A percentile compares a stretch with the other conserved stretches of the same genome.
These are phyloP conservation scores for Protobothrops mucrosquamatus DNA, from an alignment of 2,113 vertebrate genomes.

Conservation along the genomic window DNA sequence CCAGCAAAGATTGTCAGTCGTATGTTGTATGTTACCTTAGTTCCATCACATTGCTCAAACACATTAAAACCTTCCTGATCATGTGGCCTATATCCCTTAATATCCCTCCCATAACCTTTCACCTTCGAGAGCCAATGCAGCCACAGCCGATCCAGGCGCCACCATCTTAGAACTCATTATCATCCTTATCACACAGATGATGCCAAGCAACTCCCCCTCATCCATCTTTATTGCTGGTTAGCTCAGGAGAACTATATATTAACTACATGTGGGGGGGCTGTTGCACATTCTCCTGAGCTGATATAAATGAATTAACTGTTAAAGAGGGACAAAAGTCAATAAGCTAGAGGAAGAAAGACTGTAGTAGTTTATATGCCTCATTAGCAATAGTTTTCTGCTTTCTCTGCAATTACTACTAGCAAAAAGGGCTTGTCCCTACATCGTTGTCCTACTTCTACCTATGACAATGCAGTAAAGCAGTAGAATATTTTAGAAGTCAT, in stretches of 20 bases:
- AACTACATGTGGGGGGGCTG: neutral
- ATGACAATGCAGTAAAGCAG: neutral
- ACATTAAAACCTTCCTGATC: too few species aligned
- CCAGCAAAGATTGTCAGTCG: too few species aligned
- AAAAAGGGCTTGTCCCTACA: neutral
- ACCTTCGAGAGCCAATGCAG: too few species aligned
- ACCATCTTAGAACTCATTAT: neutral
- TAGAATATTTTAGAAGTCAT: neutral
- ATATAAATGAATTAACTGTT: neutral
- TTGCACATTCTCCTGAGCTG: neutral
- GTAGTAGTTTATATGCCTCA: neutral
- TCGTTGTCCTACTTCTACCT: neutral
- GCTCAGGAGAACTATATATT: neutral
- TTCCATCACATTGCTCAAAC: too few species aligned
- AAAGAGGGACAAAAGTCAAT: neutral
- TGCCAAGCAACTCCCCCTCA: neutral
- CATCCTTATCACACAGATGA: neutral
- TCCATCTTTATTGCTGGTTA: neutral
- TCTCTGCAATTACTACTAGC: neutral
- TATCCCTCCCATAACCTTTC: too few species aligned
- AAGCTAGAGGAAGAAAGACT: neutral
- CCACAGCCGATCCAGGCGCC: too few species aligned
- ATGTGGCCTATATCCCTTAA: too few species aligned
- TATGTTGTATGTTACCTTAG: too few species aligned
- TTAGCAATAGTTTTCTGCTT: neutral